Conservation (phyloP, 2,888 invertebrate genomes). For the Dynastes maya region DNA sequence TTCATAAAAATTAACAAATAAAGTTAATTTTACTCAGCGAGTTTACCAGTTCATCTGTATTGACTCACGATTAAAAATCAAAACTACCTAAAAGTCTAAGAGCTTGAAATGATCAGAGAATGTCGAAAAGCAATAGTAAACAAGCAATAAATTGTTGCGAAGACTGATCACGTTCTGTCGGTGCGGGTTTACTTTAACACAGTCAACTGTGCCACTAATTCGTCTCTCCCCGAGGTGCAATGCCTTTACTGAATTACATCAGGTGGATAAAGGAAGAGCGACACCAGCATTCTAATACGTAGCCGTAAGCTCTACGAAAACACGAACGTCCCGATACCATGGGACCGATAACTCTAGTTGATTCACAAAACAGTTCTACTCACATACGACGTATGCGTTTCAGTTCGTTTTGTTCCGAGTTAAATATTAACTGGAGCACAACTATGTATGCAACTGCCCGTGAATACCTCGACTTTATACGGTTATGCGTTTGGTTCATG, state of each 20-base stretch:
- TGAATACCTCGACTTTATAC: constrained; percentile 13
- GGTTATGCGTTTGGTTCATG: constrained; percentile 36
- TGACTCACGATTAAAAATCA: no score
- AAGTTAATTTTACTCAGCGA: no score
- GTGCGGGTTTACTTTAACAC: constrained; percentile 17
- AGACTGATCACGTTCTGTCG: constrained; percentile 25
- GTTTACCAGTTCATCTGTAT: no score
- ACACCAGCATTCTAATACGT: constrained; percentile 7
- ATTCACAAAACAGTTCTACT: constrained; percentile 21
- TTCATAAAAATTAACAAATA: no score
- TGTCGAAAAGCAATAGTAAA: constrained; percentile 4
- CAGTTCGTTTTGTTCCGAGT: constrained; percentile 31
- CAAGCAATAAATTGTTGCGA: constrained; percentile 15
- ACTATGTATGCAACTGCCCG: not conserved
- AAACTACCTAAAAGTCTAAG: no score
- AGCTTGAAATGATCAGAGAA: no score
- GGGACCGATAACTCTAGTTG: constrained; percentile 41
- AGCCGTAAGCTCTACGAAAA: constrained; percentile 26
- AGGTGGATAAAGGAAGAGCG: constrained; percentile 39
- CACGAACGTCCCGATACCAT: constrained; percentile 25
- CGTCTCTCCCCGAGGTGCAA: constrained; percentile 37
- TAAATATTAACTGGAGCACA: constrained; percentile 36
- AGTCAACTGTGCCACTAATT: constrained; percentile 36
- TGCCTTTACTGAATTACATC: constrained; percentile 37
- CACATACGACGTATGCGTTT: constrained; percentile 11